phyloP scores from a whole-genome alignment of 2,113 vertebrate species.

The Bothrops jararaca region DNA sequence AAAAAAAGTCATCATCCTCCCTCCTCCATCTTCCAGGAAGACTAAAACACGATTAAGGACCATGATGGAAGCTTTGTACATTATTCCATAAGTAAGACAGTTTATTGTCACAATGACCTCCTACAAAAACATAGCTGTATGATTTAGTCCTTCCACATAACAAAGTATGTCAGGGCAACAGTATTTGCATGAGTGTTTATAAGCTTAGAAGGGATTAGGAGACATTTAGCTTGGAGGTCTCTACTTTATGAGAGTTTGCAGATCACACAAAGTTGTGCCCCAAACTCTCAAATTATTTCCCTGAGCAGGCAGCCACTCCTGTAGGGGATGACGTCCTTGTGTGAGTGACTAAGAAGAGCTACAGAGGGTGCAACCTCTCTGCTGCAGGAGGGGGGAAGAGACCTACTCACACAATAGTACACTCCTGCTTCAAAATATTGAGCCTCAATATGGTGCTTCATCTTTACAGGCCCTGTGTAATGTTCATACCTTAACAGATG shows the following conservation, averaged over 20 bases:
- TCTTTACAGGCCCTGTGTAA: background rate
- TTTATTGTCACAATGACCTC: background rate
- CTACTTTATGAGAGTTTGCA: background rate
- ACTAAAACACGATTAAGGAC: background rate
- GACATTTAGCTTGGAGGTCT: background rate
- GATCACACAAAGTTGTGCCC: background rate
- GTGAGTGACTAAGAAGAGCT: background rate
- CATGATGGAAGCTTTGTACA: background rate
- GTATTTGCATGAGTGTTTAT: background rate
- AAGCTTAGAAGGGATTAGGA: background rate
- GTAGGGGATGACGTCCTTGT: background rate
- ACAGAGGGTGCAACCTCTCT: background rate
- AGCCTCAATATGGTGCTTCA: background rate
- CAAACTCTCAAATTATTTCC: background rate
- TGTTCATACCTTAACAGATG: background rate
- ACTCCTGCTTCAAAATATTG: background rate
- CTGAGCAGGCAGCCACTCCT: background rate
- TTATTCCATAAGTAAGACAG: background rate
- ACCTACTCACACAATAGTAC: background rate
- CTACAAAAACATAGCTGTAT: background rate
- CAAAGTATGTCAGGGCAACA: background rate
- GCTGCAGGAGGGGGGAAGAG: background rate
- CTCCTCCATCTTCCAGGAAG: background rate
- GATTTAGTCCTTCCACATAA: background rate
- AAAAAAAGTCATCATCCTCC: background rate